Evolutionary conservation across 2,113 vertebrate genomes (phyloP).

Genomic region (Pteronura brasiliensis): DNA sequence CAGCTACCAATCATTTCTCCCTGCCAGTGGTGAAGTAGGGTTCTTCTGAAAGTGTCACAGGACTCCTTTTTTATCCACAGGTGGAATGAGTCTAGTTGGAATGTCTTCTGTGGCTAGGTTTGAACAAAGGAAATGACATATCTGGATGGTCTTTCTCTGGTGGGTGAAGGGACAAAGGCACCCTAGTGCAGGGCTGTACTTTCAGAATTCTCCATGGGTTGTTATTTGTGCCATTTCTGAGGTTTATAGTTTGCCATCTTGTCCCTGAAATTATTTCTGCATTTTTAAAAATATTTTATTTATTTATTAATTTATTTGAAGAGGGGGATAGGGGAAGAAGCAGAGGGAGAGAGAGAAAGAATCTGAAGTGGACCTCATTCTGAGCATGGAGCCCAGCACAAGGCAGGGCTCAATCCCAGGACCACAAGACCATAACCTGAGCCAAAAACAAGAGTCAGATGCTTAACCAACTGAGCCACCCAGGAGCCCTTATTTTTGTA

Average conservation of each 20-base stretch:
- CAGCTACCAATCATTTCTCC: not conserved
- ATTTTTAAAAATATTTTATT: not conserved
- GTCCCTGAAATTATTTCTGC: not conserved
- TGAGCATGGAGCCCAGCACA: not conserved
- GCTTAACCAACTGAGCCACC: not conserved
- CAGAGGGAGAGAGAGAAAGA: not conserved
- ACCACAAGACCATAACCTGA: not conserved
- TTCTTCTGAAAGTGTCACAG: not conserved
- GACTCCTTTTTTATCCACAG: not conserved
- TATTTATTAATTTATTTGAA: not conserved
- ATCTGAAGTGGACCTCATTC: accelerated
- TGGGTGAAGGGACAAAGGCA: not conserved
- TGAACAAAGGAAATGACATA: not conserved
- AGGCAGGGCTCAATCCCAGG: not conserved
- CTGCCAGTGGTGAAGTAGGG: not conserved
- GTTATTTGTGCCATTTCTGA: not conserved
- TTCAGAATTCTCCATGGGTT: not conserved
- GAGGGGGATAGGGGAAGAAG: not conserved
- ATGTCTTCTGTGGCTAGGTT: not conserved
- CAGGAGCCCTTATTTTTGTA: not conserved
- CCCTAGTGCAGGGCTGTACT: not conserved
- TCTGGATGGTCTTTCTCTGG: not conserved
- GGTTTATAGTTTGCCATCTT: not conserved
- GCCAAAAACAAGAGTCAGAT: not conserved
- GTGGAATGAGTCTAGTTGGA: not conserved